Percentiles rank a stretch among this genome's conserved stretches.
phyloP scores from a whole-genome alignment of 2,113 vertebrate species.

The Vombatus ursinus region DNA sequence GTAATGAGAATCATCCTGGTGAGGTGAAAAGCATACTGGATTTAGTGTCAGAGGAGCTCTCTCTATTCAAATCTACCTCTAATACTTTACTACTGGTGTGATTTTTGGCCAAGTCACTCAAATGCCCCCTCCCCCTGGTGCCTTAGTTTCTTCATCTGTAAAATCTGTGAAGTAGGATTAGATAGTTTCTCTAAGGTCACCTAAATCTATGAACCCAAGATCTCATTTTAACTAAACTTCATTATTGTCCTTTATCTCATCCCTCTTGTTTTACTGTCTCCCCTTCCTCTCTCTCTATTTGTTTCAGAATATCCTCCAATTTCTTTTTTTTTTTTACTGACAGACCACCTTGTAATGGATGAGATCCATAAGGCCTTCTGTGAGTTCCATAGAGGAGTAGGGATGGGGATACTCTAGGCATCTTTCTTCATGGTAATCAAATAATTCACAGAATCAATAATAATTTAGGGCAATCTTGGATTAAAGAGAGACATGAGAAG shows the following conservation, averaged over 20 bases:
- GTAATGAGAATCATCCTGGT: neutral
- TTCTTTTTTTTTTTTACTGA: neutral
- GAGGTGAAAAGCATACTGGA: neutral
- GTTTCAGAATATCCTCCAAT: neutral
- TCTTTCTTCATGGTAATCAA: conserved; percentile 32
- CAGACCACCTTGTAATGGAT: neutral
- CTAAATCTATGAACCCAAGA: neutral
- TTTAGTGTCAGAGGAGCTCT: neutral
- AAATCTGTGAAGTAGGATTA: neutral
- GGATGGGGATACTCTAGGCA: neutral
- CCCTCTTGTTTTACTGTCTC: neutral
- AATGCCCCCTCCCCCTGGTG: neutral
- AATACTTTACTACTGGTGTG: neutral
- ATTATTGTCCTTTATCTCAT: neutral
- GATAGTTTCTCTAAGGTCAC: too few species aligned
- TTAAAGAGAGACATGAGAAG: conserved; percentile 21
- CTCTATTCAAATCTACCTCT: neutral
- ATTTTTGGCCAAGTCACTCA: neutral
- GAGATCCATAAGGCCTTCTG: neutral
- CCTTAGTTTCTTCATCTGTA: neutral
- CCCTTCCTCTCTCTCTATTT: neutral
- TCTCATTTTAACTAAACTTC: neutral
- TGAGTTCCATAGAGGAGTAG: neutral
- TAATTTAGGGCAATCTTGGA: conserved; percentile 1
- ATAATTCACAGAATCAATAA: conserved; percentile 27